phyloP scores from a whole-genome alignment of 2,797 vertebrate genomes.

The Babyrousa celebensis region DNA sequence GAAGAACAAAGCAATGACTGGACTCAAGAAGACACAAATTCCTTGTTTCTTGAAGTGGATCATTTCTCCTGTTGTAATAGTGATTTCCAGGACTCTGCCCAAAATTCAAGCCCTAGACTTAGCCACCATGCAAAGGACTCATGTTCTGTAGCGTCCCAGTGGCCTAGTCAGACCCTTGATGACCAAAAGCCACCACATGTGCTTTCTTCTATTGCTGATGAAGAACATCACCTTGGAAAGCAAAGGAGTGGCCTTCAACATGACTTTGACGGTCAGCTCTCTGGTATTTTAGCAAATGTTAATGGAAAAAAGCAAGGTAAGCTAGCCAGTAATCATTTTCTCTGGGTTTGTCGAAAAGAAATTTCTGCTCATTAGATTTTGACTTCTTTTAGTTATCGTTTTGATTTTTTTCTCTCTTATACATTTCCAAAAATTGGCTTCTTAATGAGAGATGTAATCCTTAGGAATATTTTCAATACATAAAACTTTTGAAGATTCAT shows the following conservation, averaged over 20 bases:
- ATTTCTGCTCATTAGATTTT: slow-evolving; percentile 67
- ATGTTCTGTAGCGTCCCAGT: slow-evolving; percentile 59
- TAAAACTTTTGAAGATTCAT: slow-evolving; percentile 27
- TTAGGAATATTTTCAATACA: not conserved
- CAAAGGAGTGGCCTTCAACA: slow-evolving; percentile 74
- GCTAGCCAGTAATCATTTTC: slow-evolving; percentile 65
- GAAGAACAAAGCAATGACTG: slow-evolving; percentile 84
- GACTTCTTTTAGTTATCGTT: slow-evolving; percentile 76
- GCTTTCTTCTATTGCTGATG: slow-evolving; percentile 92
- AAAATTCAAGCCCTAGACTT: not conserved
- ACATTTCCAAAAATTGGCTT: slow-evolving; percentile 70
- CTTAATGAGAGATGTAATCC: slow-evolving; percentile 71
- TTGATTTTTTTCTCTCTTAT: slow-evolving; percentile 67
- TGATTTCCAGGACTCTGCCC: slow-evolving; percentile 74
- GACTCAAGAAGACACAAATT: slow-evolving; percentile 78
- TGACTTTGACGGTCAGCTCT: slow-evolving; percentile 78
- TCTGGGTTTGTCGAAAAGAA: slow-evolving; percentile 33
- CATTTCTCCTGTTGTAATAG: slow-evolving; percentile 69
- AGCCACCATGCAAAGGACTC: slow-evolving; percentile 77
- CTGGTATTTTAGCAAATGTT: slow-evolving; percentile 87
- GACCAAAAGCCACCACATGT: slow-evolving; percentile 75
- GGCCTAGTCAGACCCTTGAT: slow-evolving; percentile 80
- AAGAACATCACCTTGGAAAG: slow-evolving; percentile 88
- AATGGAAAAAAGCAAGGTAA: slow-evolving; percentile 89
- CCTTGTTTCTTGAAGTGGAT: slow-evolving; percentile 82